Base-by-base conservation (phyloP, 2,888 invertebrate species). In the Synanthedon tipuliformis region DNA sequence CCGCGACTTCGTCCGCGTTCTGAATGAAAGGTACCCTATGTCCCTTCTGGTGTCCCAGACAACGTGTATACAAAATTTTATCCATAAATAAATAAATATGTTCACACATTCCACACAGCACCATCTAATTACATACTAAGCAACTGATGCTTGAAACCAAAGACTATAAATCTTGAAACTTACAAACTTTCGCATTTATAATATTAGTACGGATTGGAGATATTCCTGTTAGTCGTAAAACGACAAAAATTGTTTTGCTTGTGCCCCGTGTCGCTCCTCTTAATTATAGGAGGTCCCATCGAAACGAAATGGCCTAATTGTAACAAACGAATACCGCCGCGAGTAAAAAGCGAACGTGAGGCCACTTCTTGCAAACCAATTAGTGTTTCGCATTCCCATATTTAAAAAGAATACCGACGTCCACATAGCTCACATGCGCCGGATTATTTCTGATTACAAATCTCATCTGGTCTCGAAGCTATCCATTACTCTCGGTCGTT, bases 391-490 rank as follows among this genome's bases (percentile, higher is more conserved):
- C 49, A 50, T 52, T 45, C 50, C 40, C 51, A 16, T 49, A 18
- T 49, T 16, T 49, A 18, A 16, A 49, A 23, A 49, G 23, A 45
- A 45, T 45, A 45, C 16, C 23, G 13, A 13, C 51, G 50, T 52
- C 54, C 50, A 50, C 55, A 59, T 55, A 55, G 51, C 56, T 56
- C 57, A 55, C 55, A 51, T 55, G 60, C 55, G 53, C 51, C 48
- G 54, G 56, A 58, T 58, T 58, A 55, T 56, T 59, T 54, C 48
- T 50, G 50, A 62, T 65, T 65, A 66, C 66, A 66, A 68, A 68
- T 65, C 69, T 66, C 70, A 71, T 74, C 68, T 67, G 63, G 65
- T 66, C 66, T 59, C 58, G 63, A 63, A 62, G 63, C 69, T 63
- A 75, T 73, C 63, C 65, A 70, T 78, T 71, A 69, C 70, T 63